phyloP scores from a whole-genome alignment of 2,113 vertebrate genomes.

The Rhinichthys klamathensis region DNA sequence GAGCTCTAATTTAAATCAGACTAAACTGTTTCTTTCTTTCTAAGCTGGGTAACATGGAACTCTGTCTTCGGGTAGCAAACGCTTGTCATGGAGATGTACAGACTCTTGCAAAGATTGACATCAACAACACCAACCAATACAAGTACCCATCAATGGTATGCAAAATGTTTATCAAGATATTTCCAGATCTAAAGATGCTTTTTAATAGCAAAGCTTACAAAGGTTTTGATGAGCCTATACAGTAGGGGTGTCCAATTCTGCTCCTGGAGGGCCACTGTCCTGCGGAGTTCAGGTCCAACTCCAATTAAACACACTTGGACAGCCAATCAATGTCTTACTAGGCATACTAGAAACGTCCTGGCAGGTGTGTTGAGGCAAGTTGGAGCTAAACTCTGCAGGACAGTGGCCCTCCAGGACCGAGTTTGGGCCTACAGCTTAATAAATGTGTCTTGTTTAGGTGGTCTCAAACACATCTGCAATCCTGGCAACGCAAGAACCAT shows the following conservation, averaged over 20 bases:
- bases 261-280: too few relatives aligned
- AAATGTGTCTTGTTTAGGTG: neutral
- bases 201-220: neutral
- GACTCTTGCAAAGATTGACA: slow-evolving; percentile 66
- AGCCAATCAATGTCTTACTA: too few relatives aligned
- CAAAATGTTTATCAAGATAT: neutral
- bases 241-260: too few relatives aligned
- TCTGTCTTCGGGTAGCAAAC: slow-evolving; percentile 76
- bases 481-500: neutral
- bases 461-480: neutral
- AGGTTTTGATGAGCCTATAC: neutral
- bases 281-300: too few relatives aligned
- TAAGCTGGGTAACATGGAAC: slow-evolving; percentile 75
- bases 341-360: too few relatives aligned
- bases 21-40: neutral
- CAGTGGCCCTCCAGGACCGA: too few relatives aligned
- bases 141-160: slow-evolving; percentile 72
- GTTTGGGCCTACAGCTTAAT: neutral
- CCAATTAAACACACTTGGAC: too few relatives aligned
- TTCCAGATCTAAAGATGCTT: neutral
- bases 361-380: too few relatives aligned
- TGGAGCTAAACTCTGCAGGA: too few relatives aligned
- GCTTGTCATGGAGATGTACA: slow-evolving; percentile 74
- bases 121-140: slow-evolving; percentile 65
- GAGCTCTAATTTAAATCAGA: neutral